Evolutionary conservation across 1,140 invertebrate genomes (phyloP).

Genomic region (Watersipora subatra): DNA sequence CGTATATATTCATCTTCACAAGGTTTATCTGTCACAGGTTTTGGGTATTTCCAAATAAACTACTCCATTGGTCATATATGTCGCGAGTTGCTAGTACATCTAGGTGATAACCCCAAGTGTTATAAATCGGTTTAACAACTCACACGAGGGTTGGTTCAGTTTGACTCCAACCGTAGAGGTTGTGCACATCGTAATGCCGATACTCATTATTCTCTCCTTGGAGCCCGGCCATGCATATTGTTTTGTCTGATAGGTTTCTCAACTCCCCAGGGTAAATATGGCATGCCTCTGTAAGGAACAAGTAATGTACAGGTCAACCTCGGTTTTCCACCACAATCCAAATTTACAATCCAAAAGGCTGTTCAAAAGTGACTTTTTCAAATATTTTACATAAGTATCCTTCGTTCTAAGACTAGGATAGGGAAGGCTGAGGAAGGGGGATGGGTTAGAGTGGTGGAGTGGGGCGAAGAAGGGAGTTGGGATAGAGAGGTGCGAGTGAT

Average conservation of each 20-base stretch:
- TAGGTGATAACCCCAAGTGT: too few species aligned
- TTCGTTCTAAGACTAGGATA: neutral
- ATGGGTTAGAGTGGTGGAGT: neutral
- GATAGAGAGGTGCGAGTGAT: neutral
- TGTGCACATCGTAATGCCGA: slow-evolving; percentile 30
- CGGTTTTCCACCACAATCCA: too few species aligned
- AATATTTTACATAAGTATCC: too few species aligned
- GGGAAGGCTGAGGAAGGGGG: neutral
- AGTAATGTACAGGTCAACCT: too few species aligned
- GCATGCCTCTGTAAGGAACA: neutral
- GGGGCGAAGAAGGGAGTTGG: neutral
- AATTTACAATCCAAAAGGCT: too few species aligned
- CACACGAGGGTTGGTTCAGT: slow-evolving; percentile 16
- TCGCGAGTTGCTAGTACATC: too few species aligned
- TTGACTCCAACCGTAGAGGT: slow-evolving; percentile 32
- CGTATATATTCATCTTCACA: too few species aligned
- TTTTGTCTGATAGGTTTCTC: slow-evolving; percentile 14
- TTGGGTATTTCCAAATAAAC: too few species aligned
- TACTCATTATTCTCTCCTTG: slow-evolving; percentile 15
- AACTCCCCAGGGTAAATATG: neutral
- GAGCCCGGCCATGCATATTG: slow-evolving; percentile 28
- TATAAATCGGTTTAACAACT: too few species aligned
- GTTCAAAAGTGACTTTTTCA: too few species aligned
- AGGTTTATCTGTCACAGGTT: too few species aligned
- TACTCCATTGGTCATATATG: too few species aligned